Evolutionary conservation across 2,113 vertebrate species (phyloP).

Genomic region (Tricholaema leucomelas): DNA sequence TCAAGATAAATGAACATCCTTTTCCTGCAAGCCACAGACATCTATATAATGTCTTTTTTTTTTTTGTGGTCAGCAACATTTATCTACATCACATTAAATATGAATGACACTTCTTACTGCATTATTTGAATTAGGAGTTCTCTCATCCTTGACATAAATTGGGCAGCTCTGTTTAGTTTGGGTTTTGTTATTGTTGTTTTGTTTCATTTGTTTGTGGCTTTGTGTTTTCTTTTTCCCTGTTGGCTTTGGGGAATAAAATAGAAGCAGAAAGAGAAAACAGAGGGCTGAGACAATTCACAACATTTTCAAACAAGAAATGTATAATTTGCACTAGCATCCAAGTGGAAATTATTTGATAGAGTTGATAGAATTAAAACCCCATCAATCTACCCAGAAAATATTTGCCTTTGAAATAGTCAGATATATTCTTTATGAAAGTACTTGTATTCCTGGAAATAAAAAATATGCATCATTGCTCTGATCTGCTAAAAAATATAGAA

Average conservation of each 20-base stretch:
- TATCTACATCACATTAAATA: constrained; percentile 39
- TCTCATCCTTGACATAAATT: background rate
- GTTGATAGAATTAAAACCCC: background rate
- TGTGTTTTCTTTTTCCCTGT: background rate
- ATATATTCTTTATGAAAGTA: background rate
- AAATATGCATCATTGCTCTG: background rate
- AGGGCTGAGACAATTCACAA: background rate
- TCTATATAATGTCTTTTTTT: constrained; percentile 8
- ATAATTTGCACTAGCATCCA: background rate
- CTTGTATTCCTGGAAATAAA: background rate
- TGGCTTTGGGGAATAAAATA: background rate
- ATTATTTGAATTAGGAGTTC: background rate
- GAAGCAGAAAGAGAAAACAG: background rate
- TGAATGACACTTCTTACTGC: background rate
- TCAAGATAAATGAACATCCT: constrained; percentile 20
- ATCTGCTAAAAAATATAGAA: background rate
- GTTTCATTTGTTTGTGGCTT: background rate
- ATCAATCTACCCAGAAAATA: background rate
- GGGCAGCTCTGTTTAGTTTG: background rate
- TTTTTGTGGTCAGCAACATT: background rate
- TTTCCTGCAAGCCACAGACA: background rate
- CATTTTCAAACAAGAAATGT: background rate
- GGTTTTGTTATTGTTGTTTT: no score
- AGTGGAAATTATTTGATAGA: background rate
- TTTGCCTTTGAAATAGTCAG: background rate